Evolutionary conservation across 2,113 vertebrate species (phyloP).

Genomic region (Verasper variegatus): DNA sequence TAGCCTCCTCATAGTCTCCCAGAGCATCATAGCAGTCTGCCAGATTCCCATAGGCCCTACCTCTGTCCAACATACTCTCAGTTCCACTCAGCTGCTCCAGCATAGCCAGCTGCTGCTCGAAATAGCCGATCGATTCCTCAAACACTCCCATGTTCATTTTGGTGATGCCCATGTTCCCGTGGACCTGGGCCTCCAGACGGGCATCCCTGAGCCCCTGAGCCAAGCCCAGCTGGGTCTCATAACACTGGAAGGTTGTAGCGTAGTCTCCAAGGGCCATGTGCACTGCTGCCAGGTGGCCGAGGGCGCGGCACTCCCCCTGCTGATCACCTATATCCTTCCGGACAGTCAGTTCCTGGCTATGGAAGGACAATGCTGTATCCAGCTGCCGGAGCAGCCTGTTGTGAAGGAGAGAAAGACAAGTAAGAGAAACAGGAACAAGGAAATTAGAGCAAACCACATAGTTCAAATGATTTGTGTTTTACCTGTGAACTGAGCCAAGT

Average conservation of each 20-base stretch:
- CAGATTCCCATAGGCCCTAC: constrained; percentile 92
- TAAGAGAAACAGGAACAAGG: neutral
- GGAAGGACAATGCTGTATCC: constrained; percentile 92
- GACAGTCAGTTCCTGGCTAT: constrained; percentile 92
- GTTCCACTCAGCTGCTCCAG: constrained; percentile 92
- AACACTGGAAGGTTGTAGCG: constrained; percentile 93
- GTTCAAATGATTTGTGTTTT: neutral
- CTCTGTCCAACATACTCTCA: constrained; percentile 89
- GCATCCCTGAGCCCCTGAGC: constrained; percentile 91
- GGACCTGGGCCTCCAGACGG: constrained; percentile 92
- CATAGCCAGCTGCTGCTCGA: constrained; percentile 96
- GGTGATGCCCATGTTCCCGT: constrained; percentile 98
- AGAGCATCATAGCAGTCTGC: constrained; percentile 95
- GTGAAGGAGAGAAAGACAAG: neutral
- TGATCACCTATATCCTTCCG: constrained; percentile 89
- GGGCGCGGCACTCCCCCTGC: constrained; percentile 90
- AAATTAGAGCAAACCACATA: too few relatives aligned
- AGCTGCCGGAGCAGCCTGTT: constrained; percentile 85
- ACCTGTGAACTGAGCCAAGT: constrained; percentile 90
- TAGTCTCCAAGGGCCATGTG: constrained; percentile 95
- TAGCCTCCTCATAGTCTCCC: constrained; percentile 94
- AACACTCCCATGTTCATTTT: constrained; percentile 96
- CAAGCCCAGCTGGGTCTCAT: constrained; percentile 91
- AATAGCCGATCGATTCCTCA: constrained; percentile 95
- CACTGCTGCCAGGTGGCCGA: constrained; percentile 92